phyloP scores from a whole-genome alignment of 2,113 vertebrate genomes.

The Prionailurus viverrinus region DNA sequence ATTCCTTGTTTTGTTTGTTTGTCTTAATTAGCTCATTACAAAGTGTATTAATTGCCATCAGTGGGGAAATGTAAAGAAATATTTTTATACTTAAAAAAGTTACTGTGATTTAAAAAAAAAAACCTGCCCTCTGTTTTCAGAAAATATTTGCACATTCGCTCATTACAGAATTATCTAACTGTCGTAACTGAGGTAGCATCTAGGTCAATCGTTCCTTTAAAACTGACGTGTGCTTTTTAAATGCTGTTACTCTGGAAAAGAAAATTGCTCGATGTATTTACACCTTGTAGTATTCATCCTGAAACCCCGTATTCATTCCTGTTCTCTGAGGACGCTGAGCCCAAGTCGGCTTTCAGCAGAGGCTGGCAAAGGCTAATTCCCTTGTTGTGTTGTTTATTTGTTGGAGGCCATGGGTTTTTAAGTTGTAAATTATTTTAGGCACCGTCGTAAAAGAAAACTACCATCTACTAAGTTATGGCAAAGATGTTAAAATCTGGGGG shows the following conservation, averaged over 20 bases:
- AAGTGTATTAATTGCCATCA: conserved; percentile 61
- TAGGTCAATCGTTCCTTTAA: not conserved
- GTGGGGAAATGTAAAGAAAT: conserved; percentile 74
- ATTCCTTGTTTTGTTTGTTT: conserved; percentile 48
- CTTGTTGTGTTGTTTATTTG: not conserved
- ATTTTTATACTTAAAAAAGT: conserved; percentile 74
- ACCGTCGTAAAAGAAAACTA: not conserved
- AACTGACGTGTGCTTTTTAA: not conserved
- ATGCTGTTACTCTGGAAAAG: not conserved
- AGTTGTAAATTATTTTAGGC: not conserved
- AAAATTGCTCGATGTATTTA: not conserved
- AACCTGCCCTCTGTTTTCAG: conserved; percentile 73
- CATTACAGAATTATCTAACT: conserved; percentile 74
- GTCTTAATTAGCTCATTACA: conserved; percentile 77
- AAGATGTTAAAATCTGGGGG: not conserved
- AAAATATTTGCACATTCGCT: conserved; percentile 72
- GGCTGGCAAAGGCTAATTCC: conserved; percentile 63
- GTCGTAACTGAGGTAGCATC: conserved; percentile 64
- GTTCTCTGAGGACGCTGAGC: conserved; percentile 72
- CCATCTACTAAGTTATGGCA: not conserved
- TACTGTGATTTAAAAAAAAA: conserved; percentile 49
- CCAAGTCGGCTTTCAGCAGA: conserved; percentile 74
- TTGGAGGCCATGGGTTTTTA: not conserved
- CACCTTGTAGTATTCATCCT: conserved; percentile 51
- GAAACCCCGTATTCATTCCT: conserved; percentile 86